Evolutionary conservation across 2,113 vertebrate genomes (phyloP), one percentile per base, ranked within the genome.

Genomic region (Dendrocopos noguchii): DNA sequence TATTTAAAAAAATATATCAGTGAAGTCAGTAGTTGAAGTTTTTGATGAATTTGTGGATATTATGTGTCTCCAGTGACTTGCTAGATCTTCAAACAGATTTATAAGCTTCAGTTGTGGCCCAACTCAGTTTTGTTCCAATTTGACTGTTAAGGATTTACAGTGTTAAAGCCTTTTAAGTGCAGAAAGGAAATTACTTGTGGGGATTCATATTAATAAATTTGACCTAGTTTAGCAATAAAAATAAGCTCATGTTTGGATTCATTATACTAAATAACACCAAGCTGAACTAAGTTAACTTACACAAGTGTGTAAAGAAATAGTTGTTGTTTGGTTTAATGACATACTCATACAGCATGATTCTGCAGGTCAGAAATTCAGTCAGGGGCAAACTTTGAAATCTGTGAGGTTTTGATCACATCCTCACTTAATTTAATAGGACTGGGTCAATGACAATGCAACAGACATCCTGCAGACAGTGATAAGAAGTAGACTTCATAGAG

Each of bases 231-330:
- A 52, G 6, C 20, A 46, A 31, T 24, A 53, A 44, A 84, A 84
- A 31, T 12, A 0, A 59, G 14, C 6, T 77, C 1, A 0, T n/a
- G 20, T 24, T 66, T 18, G 21, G 10, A 74, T 68, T 82, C 6
- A 4, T 68, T 73, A 27, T 29, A 14, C 50, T 72, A 73, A 82
- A 77, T 29, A 71, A 68, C 4, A 39, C 12, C 25, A 64, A 46
- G 7, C n/a, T 33, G 53, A 91, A 83, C 9, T 27, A 60, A 63
- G 6, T 12, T 59, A 47, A 55, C 52, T 80, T 71, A 28, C 8
- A 34, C 19, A 88, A 83, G 13, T 25, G 24, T 28, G 39, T 13
- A 66, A 18, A 33, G 25, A 50, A 72, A 28, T 17, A 76, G 46
- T 15, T 80, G 46, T 12, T 80, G 8, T 33, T 76, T 59, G 10